Conservation (phyloP, 2,113 vertebrate genomes). For the Turnix velox region DNA sequence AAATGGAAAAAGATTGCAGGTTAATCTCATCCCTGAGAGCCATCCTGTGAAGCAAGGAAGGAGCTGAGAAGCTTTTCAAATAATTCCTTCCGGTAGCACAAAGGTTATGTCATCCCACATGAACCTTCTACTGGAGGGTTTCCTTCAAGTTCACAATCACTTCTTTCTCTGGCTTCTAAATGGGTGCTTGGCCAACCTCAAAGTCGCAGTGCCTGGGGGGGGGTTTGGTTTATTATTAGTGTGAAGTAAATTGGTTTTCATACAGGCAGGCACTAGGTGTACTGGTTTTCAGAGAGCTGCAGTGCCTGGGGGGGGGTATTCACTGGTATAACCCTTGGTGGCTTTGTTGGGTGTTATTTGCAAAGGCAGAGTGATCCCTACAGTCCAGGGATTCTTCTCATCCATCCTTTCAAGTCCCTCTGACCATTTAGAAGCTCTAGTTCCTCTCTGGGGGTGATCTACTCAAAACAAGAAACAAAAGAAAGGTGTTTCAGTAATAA, state of each 20-base stretch:
- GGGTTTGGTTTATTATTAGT: not conserved
- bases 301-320: not conserved
- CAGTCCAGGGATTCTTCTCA: not conserved
- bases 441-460: not conserved
- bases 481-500: not conserved
- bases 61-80: conserved; percentile 25
- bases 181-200: not conserved
- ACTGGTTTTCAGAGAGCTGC: not conserved
- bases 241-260: not conserved
- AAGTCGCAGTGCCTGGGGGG: too few species aligned
- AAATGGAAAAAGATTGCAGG: not conserved
- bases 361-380: not conserved
- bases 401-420: not conserved
- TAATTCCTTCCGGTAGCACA: not conserved
- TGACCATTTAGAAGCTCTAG: not conserved
- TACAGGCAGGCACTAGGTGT: not conserved
- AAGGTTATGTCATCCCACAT: not conserved
- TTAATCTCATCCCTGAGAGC: not conserved
- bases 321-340: accelerated
- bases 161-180: not conserved
- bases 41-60: accelerated
- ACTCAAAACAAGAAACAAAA: not conserved
- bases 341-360: not conserved
- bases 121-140: not conserved
- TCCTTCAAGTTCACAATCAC: conserved; percentile 40